These are phyloP conservation scores for Hydrotaea diabolus DNA, from an alignment of 2,888 invertebrate species.

Conservation along the genomic window DNA sequence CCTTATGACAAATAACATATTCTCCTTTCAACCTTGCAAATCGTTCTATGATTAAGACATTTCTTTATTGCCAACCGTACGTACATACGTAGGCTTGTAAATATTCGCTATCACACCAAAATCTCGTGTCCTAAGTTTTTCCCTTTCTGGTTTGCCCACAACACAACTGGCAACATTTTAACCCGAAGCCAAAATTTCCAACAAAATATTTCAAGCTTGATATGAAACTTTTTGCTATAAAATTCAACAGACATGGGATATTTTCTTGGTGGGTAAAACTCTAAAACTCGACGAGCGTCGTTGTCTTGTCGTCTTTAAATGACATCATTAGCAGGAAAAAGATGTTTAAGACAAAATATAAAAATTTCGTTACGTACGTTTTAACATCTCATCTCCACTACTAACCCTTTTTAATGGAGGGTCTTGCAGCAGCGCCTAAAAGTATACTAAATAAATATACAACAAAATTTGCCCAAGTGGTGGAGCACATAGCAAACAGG, in stretches of 20 bases:
- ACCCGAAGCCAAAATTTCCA: background rate
- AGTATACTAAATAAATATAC: constrained; percentile 39
- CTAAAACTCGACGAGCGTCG: background rate
- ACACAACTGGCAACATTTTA: background rate
- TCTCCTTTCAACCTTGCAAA: background rate
- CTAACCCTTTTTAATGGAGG: constrained; percentile 35
- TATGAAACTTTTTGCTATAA: background rate
- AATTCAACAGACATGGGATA: no score
- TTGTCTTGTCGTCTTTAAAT: constrained; percentile 23
- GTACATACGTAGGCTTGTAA: background rate
- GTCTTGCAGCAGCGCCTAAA: constrained; percentile 19
- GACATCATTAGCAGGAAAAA: constrained; percentile 33
- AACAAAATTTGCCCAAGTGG: constrained; percentile 30
- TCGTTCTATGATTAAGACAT: background rate
- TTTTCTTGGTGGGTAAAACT: background rate
- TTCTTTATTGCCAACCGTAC: background rate
- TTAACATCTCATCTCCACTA: background rate
- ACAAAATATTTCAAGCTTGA: constrained; percentile 12
- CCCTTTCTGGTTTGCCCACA: background rate
- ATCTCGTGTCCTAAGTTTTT: background rate
- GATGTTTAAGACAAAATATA: background rate
- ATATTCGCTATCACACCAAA: background rate
- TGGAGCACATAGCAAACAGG: no score
- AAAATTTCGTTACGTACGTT: background rate
- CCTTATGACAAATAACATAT: background rate